Percentiles rank a stretch among this genome's conserved stretches.
Conservation (phyloP, 2,888 invertebrate species). For the Tuberolachnus salignus region DNA sequence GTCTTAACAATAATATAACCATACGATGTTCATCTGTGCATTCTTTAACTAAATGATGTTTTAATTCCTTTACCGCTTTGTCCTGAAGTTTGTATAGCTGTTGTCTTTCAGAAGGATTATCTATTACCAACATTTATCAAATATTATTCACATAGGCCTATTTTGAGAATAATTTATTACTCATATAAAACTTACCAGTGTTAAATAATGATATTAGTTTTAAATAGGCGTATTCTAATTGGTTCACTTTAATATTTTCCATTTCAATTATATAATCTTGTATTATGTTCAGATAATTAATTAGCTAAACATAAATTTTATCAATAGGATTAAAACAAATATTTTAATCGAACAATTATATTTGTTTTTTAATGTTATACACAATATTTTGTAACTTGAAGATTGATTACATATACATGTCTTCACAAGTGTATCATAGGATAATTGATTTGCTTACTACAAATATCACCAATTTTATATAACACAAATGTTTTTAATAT, state of each 20-base stretch:
- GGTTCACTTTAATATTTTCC: conserved; percentile 76
- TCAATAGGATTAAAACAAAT: no score
- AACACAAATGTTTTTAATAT: no score
- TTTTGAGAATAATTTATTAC: not conserved
- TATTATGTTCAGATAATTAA: conserved; percentile 79
- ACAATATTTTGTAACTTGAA: no score
- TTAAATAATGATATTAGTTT: conserved; percentile 84
- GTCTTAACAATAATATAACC: conserved; percentile 71
- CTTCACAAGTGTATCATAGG: no score
- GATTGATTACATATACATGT: no score
- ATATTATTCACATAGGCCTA: not conserved
- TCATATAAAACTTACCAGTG: conserved; percentile 68
- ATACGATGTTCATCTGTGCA: conserved; percentile 67
- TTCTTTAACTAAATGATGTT: conserved; percentile 64
- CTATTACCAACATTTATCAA: conserved; percentile 2
- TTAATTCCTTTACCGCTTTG: conserved; percentile 69
- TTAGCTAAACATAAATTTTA: conserved; percentile 66
- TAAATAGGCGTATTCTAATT: conserved; percentile 86
- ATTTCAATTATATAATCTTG: conserved; percentile 81
- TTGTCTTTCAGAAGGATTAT: conserved; percentile 45
- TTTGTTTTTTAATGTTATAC: no score
- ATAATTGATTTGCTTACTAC: no score
- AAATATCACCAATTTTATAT: no score
- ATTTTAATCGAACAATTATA: no score
- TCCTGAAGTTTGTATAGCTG: conserved; percentile 67